phyloP scores from a whole-genome alignment of 2,797 vertebrate genomes.

The Luscinia megarhynchos region DNA sequence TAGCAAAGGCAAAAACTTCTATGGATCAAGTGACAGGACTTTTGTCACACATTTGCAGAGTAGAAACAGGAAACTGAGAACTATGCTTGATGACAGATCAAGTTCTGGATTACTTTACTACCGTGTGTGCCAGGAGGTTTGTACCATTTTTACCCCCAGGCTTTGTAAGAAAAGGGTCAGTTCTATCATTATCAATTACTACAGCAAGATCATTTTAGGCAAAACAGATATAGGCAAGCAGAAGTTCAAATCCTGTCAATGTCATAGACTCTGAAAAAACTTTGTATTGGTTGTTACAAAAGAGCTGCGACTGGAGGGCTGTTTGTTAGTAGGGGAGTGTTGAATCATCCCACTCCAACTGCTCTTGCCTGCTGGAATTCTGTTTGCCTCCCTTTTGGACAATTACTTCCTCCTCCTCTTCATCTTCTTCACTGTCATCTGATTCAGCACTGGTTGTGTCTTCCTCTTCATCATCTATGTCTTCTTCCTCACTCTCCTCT shows the following conservation, averaged over 20 bases:
- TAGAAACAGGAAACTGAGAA: slow-evolving; percentile 36
- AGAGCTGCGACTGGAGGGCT: slow-evolving; percentile 51
- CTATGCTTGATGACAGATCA: not conserved
- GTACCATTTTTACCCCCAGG: not conserved
- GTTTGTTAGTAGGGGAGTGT: slow-evolving; percentile 85
- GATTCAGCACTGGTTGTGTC: slow-evolving; percentile 91
- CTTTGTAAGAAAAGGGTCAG: slow-evolving; percentile 24
- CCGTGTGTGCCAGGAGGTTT: not conserved
- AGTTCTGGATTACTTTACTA: not conserved
- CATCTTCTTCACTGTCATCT: slow-evolving; percentile 91
- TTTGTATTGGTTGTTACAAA: slow-evolving; percentile 76
- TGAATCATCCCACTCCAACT: slow-evolving; percentile 89
- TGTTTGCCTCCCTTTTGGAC: slow-evolving; percentile 79
- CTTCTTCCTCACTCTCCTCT: slow-evolving; percentile 85
- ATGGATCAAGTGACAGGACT: slow-evolving; percentile 60
- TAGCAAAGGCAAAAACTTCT: slow-evolving; percentile 69
- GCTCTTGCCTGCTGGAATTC: slow-evolving; percentile 81
- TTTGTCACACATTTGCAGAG: slow-evolving; percentile 17
- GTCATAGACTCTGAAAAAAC: slow-evolving; percentile 72
- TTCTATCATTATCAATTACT: slow-evolving; percentile 19
- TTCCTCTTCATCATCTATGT: slow-evolving; percentile 82
- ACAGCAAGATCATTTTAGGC: slow-evolving; percentile 39
- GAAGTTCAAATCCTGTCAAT: slow-evolving; percentile 76
- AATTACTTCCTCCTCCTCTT: slow-evolving; percentile 68
- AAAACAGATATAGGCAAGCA: slow-evolving; percentile 54